phyloP scores from a whole-genome alignment of 2,888 invertebrate genomes.

The Melinaea menophilus region DNA sequence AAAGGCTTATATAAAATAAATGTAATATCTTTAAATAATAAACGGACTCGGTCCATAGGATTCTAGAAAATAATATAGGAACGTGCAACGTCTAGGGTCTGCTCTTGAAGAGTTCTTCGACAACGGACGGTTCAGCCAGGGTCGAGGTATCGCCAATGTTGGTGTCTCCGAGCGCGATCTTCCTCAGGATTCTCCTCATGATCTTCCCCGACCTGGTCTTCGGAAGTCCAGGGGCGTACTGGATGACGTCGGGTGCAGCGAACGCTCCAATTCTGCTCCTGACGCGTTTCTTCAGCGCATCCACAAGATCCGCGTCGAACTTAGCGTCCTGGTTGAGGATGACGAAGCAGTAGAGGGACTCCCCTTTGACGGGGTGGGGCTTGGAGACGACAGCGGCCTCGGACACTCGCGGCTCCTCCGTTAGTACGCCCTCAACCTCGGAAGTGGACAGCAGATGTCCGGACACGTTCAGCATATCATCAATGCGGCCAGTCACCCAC shows the following conservation, averaged over 20 bases:
- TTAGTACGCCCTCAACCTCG: slow-evolving; percentile 91
- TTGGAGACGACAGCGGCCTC: slow-evolving; percentile 98
- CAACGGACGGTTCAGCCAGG: slow-evolving; percentile 93
- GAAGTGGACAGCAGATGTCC: slow-evolving; percentile 99
- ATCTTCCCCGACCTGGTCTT: slow-evolving; percentile 99
- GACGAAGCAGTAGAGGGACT: slow-evolving; percentile 97
- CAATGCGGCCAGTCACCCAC: slow-evolving; percentile 98
- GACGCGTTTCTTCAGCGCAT: slow-evolving; percentile 86
- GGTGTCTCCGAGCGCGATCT: slow-evolving; percentile 92
- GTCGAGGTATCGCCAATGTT: slow-evolving; percentile 97
- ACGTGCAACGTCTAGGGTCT: slow-evolving; percentile 68
- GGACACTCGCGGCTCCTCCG: slow-evolving; percentile 86
- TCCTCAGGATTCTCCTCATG: slow-evolving; percentile 95
- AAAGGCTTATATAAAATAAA: background rate
- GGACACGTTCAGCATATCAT: slow-evolving; percentile 99
- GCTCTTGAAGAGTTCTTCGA: slow-evolving; percentile 87
- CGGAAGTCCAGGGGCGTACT: slow-evolving; percentile 95
- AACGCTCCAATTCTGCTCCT: slow-evolving; percentile 96
- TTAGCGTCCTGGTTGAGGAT: slow-evolving; percentile 88
- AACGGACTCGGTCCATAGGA: slow-evolving; percentile 5
- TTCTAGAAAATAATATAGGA: slow-evolving; percentile 14
- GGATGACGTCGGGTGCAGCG: slow-evolving; percentile 96
- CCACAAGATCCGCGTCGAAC: slow-evolving; percentile 83
- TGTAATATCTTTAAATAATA: slow-evolving; percentile 1
- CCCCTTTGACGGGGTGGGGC: slow-evolving; percentile 96